Evolutionary conservation across 2,113 vertebrate genomes (phyloP), one percentile per base, ranked within the genome.

Genomic region (Platysteira castanea): DNA sequence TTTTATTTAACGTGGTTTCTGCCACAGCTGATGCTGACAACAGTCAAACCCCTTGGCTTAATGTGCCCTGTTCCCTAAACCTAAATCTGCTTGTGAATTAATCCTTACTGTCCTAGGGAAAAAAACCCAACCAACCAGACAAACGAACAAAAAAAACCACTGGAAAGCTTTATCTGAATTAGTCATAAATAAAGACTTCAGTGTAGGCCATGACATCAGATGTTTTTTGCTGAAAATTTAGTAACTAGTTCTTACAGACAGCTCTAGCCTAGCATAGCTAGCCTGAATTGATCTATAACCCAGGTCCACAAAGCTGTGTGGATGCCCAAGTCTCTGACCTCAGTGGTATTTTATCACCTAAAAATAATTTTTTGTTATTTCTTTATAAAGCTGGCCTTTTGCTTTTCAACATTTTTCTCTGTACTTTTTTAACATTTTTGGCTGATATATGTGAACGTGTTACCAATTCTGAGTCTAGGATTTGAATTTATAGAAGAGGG

Each of bases 191-290:
- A 69, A 73, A 44, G 20, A 69, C 18, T 91, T 82, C 24, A 30
- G 19, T 80, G 56, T 59, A 80, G 95, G 54, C 79, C 41, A 47
- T 67, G 53, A 20, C 31, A 84, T 41, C 28, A 21, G 17, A 65
- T 83, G 57, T 61, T 93, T 96, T 69, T 37, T 74, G 63, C 17
- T 73, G 89, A 60, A 87, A 96, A 96, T 96, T 84, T 69, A 61
- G 54, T 82, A 63, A 79, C 67, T 71, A 10, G 11, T 49, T 74
- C 44, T 82, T 71, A 47, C 54, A 70, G 54, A 41, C 41, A 75
- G 37, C 61, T 79, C 41, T 50, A 44, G 60, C 52, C 81, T 83
- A 74, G 35, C 20, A 63, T 2, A 7, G 33, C 69, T 68, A 35
- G 22, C 49, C 22, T n/a, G 33, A 49, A 65, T 26, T 2, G 3